Percentiles rank a stretch among this genome's conserved stretches.
Conservation (phyloP, 2,888 invertebrate genomes). For the Trilocha varians region DNA sequence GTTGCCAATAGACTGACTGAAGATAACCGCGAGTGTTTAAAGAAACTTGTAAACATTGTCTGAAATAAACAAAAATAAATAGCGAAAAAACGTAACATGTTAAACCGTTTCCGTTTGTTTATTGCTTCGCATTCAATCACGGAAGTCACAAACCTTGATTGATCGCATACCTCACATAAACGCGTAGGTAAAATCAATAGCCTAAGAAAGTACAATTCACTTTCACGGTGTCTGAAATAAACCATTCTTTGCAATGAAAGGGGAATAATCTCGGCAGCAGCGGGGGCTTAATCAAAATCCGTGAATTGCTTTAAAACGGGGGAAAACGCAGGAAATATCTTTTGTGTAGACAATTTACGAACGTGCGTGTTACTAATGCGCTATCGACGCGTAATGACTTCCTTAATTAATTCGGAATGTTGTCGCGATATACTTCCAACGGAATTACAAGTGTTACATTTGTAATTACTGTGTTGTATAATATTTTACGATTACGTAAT, state of each 20-base stretch:
- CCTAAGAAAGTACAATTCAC: slow-evolving; percentile 67
- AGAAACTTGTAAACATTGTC: no score
- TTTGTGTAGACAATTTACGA: slow-evolving; percentile 69
- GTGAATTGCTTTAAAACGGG: slow-evolving; percentile 73
- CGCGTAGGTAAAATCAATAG: slow-evolving; percentile 47
- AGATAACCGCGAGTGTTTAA: no score
- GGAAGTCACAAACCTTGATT: no score
- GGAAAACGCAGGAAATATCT: slow-evolving; percentile 72
- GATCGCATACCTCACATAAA: neutral
- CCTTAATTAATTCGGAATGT: slow-evolving; percentile 71
- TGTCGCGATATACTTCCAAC: slow-evolving; percentile 18
- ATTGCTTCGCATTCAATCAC: no score
- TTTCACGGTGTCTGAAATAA: slow-evolving; percentile 70
- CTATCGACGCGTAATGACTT: slow-evolving; percentile 71
- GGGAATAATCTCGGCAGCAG: slow-evolving; percentile 70
- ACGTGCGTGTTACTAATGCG: slow-evolving; percentile 66
- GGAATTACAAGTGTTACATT: no score
- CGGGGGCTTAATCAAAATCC: slow-evolving; percentile 72
- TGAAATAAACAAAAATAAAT: no score
- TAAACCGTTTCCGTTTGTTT: no score
- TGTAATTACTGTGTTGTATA: no score
- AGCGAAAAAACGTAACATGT: no score
- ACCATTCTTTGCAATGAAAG: slow-evolving; percentile 71
- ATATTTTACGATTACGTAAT: no score
- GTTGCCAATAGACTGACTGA: no score